Conservation (phyloP, 1,140 invertebrate species). For the Drosophila rufa region DNA sequence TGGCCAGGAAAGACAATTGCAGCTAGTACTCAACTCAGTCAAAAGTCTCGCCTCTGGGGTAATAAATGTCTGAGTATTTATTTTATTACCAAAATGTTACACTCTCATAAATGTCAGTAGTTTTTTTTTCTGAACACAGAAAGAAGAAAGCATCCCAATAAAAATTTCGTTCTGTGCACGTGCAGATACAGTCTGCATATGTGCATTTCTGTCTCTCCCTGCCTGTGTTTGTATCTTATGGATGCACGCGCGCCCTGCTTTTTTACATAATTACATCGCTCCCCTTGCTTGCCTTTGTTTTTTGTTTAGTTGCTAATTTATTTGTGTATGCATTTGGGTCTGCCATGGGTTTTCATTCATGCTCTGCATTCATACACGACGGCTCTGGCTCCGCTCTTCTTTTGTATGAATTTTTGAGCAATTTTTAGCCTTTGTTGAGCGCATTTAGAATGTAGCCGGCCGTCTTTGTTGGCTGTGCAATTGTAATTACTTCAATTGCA, state of each 20-base stretch:
- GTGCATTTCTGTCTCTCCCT: constrained; percentile 1
- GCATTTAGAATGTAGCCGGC: constrained; percentile 51
- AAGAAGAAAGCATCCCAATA: neutral
- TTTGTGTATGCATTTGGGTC: constrained; percentile 76
- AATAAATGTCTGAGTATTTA: neutral
- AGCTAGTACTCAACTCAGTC: constrained; percentile 1
- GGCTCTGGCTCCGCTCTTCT: constrained; percentile 23
- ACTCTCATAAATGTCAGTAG: constrained; percentile 2
- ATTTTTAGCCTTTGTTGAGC: constrained; percentile 33
- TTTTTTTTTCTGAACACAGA: too few relatives aligned
- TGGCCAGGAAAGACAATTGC: neutral
- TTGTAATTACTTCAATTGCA: constrained; percentile 60
- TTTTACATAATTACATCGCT: constrained; percentile 73
- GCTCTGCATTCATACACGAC: constrained; percentile 26
- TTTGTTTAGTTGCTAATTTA: constrained; percentile 83
- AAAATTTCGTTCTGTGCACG: constrained; percentile 8
- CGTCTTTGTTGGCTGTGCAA: constrained; percentile 40
- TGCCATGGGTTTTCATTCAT: constrained; percentile 57
- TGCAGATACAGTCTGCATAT: constrained; percentile 2
- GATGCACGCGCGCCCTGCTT: constrained; percentile 60
- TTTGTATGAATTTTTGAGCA: constrained; percentile 41
- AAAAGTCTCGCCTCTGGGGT: neutral
- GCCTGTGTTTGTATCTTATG: constrained; percentile 42
- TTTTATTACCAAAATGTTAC: neutral
- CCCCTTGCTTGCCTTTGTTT: constrained; percentile 54